phyloP scores from a whole-genome alignment of 2,888 invertebrate genomes.

The Perizoma flavofasciatum region DNA sequence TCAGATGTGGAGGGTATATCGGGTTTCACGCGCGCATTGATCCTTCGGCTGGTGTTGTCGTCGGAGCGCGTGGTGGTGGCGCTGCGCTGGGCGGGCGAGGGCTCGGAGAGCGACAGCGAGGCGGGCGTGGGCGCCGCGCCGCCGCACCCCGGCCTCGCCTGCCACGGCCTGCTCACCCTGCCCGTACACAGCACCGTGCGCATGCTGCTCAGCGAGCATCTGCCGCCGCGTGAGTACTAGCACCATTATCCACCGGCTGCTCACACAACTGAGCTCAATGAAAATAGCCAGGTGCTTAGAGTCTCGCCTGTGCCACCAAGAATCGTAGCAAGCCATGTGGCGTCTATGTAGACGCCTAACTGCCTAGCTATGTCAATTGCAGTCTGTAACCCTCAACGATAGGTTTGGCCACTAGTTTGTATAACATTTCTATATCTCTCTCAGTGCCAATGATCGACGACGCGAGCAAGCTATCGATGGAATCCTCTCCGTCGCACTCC shows the following conservation, averaged over 20 bases:
- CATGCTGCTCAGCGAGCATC: slow-evolving; percentile 87
- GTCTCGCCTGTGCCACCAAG: no score
- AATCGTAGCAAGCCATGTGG: no score
- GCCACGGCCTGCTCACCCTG: slow-evolving; percentile 88
- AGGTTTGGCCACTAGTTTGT: no score
- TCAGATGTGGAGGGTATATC: slow-evolving; percentile 86
- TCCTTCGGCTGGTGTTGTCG: slow-evolving; percentile 93
- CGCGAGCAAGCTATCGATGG: slow-evolving; percentile 47
- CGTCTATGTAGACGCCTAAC: no score
- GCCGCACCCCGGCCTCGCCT: slow-evolving; percentile 82
- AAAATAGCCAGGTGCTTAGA: no score
- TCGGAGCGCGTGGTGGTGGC: slow-evolving; percentile 93
- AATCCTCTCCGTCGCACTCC: slow-evolving; percentile 45
- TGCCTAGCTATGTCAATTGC: no score
- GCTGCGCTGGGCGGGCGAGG: slow-evolving; percentile 78
- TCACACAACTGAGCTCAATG: not conserved
- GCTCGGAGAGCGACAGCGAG: slow-evolving; percentile 86
- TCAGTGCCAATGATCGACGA: slow-evolving; percentile 68
- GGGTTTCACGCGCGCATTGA: slow-evolving; percentile 93
- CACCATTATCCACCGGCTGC: not conserved
- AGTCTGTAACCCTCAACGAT: no score
- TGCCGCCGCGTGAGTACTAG: slow-evolving; percentile 59
- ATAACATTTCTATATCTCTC: not conserved
- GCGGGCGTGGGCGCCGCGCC: slow-evolving; percentile 80
- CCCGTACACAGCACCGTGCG: slow-evolving; percentile 90